phyloP scores from a whole-genome alignment of 2,888 invertebrate species.

The Trichacis sp. region DNA sequence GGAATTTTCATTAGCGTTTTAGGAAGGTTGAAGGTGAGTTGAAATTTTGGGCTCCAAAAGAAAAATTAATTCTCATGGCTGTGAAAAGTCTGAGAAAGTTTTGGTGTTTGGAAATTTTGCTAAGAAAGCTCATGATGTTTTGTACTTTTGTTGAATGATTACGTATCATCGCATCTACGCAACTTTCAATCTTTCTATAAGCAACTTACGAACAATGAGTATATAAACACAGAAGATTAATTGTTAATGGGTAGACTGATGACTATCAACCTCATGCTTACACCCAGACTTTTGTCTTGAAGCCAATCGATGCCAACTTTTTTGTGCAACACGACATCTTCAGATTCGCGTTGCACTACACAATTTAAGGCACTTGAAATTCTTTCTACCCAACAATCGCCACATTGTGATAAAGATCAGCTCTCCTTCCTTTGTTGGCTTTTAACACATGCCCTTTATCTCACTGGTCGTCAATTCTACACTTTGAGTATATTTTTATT shows the following conservation, averaged over 20 bases:
- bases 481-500: not conserved
- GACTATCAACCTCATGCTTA: slow-evolving; percentile 95
- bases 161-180: slow-evolving; percentile 53
- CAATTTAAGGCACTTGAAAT: slow-evolving; percentile 70
- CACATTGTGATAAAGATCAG: slow-evolving; percentile 59
- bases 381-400: slow-evolving; percentile 54
- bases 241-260: slow-evolving; percentile 82
- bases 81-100: not conserved
- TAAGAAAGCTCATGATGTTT: slow-evolving; percentile 51
- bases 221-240: slow-evolving; percentile 59
- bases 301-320: slow-evolving; percentile 88
- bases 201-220: slow-evolving; percentile 53
- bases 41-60: too few species aligned
- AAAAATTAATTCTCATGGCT: too few species aligned
- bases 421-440: slow-evolving; percentile 44
- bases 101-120: not conserved
- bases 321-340: slow-evolving; percentile 96
- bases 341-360: slow-evolving; percentile 91
- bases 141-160: slow-evolving; percentile 54
- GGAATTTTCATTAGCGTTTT: slow-evolving; percentile 96
- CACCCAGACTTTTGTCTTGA: slow-evolving; percentile 93
- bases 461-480: slow-evolving; percentile 24
- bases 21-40: slow-evolving; percentile 94
- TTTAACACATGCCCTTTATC: too few species aligned
- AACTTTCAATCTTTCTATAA: slow-evolving; percentile 56